Evolutionary conservation across 2,113 vertebrate genomes (phyloP), one percentile per base, ranked within the genome.

Genomic region (Vidua macroura): DNA sequence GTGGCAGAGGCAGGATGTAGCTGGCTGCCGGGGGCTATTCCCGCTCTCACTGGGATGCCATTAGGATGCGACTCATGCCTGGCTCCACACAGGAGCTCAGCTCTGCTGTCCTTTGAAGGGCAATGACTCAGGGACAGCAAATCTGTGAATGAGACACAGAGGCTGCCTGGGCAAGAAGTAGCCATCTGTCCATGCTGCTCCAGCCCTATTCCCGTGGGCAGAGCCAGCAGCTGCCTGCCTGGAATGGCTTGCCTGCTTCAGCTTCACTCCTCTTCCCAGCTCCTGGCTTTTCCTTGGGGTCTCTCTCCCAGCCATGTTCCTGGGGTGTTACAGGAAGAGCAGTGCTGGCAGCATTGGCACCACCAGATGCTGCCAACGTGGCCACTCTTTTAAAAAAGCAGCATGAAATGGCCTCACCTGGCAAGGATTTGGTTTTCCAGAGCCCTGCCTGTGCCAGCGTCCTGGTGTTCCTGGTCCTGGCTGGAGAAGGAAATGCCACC

Each of bases 51-150:
- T 0, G 0, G 53, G 48, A 44, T 88, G 88, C 86, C 93, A 93
- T 97, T 95, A 96, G 93, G 93, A 96, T 96, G 78, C 93, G 4
- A 14, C 86, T 96, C 96, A 85, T 93, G 93, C 86, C 74, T 20
- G 53, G 80, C 83, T 93, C 44, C 75, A 16, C n/a, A 3, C 76
- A 35, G 88, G 58, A 53, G 86, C 91, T 87, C 13, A 1, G 69
- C 88, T 83, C 73, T 0, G 22, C 95, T 91, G 95, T 87, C 81
- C 43, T 95, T 94, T 95, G 96, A 97, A 97, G 96, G 95, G 96
- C 93, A 97, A 59, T 96, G 93, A 96, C 93, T 96, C 93, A 95
- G 95, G 95, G 95, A 96, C 86, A 79, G 93, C 88, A 91, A 85
- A 95, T 96, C 92, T 91, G 70, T 94, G 96, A 96, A 94, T 94